A percentile compares a stretch with the other conserved stretches of the same genome.
These are phyloP conservation scores for Chrysina gloriosa DNA, from an alignment of 2,888 invertebrate genomes.

Conservation along the genomic window DNA sequence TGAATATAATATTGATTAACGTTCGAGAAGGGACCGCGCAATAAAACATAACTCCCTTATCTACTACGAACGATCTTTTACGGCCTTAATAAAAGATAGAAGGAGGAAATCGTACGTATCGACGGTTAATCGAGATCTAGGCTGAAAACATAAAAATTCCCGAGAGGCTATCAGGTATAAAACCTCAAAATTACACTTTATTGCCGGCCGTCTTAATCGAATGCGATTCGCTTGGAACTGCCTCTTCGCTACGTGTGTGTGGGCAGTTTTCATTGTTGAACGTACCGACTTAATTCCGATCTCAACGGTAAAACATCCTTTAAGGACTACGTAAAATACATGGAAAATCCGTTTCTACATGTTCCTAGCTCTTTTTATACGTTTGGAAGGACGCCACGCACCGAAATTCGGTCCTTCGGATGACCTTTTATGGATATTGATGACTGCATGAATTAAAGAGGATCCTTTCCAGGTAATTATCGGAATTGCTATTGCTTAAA, in stretches of 20 bases:
- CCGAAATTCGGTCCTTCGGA: neutral
- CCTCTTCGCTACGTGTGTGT: constrained; percentile 31
- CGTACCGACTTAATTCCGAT: constrained; percentile 32
- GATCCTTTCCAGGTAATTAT: no score
- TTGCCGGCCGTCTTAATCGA: constrained; percentile 43
- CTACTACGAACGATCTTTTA: constrained; percentile 23
- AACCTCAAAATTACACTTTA: constrained; percentile 43
- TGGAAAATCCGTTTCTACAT: constrained; percentile 16
- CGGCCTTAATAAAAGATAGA: constrained; percentile 31
- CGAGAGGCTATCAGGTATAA: constrained; percentile 43
- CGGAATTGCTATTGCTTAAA: no score
- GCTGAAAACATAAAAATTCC: constrained; percentile 41
- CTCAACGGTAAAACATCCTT: constrained; percentile 32
- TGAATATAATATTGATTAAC: constrained; percentile 33
- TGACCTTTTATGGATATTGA: constrained; percentile 7
- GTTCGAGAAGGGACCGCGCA: constrained; percentile 15
- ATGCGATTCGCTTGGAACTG: constrained; percentile 37
- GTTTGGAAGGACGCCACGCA: constrained; percentile 14
- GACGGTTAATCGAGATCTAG: constrained; percentile 36
- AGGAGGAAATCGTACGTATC: constrained; percentile 30
- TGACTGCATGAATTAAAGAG: neutral
- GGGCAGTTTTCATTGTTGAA: constrained; percentile 35
- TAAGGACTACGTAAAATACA: constrained; percentile 35
- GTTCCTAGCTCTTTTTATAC: constrained; percentile 18
- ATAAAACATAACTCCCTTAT: constrained; percentile 35